These are phyloP conservation scores for Phainopepla nitens DNA, from an alignment of 2,113 vertebrate species.

Conservation along the genomic window DNA sequence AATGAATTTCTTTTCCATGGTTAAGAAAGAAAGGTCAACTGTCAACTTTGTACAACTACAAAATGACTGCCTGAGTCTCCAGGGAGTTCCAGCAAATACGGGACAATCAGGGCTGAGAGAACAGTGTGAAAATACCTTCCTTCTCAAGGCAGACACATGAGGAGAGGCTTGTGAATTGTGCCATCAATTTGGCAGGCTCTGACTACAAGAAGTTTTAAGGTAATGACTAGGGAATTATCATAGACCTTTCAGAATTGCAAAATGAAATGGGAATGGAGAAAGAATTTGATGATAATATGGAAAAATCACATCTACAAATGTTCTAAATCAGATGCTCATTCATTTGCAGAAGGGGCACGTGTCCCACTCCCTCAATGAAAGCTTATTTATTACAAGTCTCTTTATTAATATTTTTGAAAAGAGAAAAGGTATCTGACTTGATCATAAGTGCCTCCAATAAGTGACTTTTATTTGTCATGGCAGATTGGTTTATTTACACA, in stretches of 20 bases:
- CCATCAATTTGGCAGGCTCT: background rate
- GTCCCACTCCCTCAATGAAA: background rate
- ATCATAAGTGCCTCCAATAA: background rate
- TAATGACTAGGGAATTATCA: background rate
- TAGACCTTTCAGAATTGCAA: background rate
- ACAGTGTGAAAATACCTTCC: background rate
- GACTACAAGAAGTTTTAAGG: background rate
- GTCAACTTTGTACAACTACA: background rate
- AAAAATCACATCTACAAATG: background rate
- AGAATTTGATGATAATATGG: background rate
- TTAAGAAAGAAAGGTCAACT: background rate
- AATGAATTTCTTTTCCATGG: background rate
- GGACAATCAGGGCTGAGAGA: background rate
- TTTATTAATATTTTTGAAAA: background rate
- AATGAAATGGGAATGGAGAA: background rate
- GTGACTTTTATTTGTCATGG: background rate
- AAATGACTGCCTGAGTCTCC: background rate
- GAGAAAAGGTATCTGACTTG: background rate
- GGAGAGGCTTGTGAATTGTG: background rate
- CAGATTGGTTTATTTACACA: background rate
- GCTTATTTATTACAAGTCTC: background rate
- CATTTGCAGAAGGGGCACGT: background rate
- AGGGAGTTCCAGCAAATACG: background rate
- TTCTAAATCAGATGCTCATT: background rate
- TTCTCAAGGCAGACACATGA: background rate